Conservation (phyloP, 2,888 invertebrate species). For the Seladonia tumulorum region DNA sequence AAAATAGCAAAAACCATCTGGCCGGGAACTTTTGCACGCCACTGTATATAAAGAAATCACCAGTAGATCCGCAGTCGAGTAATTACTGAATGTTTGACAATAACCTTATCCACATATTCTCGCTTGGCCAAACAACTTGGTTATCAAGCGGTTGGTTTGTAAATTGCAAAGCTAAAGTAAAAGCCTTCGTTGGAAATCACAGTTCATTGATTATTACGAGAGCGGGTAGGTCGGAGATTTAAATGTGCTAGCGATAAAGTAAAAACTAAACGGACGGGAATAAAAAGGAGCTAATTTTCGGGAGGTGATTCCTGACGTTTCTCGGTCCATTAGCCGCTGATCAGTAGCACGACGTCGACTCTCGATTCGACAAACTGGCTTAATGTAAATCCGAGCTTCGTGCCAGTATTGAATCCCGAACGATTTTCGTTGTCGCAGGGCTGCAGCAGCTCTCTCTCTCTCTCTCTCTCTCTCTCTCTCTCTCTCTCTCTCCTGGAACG, state of each 20-base stretch:
- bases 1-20: no score
- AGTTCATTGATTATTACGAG: background rate
- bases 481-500: slow-evolving; percentile 26
- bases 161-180: background rate
- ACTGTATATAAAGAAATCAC: no score
- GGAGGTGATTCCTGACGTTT: slow-evolving; percentile 30
- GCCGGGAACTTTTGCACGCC: no score
- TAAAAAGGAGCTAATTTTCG: slow-evolving; percentile 22
- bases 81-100: no score
- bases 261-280: background rate
- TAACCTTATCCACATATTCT: no score
- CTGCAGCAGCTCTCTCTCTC: background rate
- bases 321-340: slow-evolving; percentile 46
- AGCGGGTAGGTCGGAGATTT: background rate
- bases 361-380: slow-evolving; percentile 56
- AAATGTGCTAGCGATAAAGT: background rate
- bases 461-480: no score
- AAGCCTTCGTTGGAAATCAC: background rate
- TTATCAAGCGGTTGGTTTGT: background rate
- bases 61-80: no score
- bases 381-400: slow-evolving; percentile 44
- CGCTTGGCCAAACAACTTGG: no score
- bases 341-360: slow-evolving; percentile 32
- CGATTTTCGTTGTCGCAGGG: slow-evolving; percentile 45
- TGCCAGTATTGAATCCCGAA: slow-evolving; percentile 40